Base-by-base conservation (phyloP, 92 coral and sea anemone genomes). In the Blastomussa wellsi region DNA sequence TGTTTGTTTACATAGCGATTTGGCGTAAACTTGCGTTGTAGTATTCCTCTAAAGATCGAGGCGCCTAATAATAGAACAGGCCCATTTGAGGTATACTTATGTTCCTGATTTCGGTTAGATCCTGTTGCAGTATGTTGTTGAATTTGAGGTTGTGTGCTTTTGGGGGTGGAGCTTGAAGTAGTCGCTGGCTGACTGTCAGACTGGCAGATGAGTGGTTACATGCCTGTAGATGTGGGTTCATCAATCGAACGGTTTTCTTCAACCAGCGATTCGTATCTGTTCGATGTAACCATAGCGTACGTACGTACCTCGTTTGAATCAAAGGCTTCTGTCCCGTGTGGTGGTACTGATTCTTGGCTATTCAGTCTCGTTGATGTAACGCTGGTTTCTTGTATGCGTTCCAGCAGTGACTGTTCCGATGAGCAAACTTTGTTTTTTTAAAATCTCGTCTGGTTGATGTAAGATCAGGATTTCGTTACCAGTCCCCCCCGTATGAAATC, bases 121-220 rank as follows among this genome's bases (percentile, higher is more conserved):
- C n/a, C n/a, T n/a, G n/a, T n/a, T n/a, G n/a, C n/a, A n/a, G n/a
- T n/a, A n/a, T n/a, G n/a, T n/a, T 71, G 4, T 71, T 0, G 75
- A 47, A 71, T 71, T 71, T 71, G 75, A 36, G 75, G 51, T 71
- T 71, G 48, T n/a, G 47, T 71, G 75, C 26, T 33, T 71, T 33
- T 71, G 1, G 75, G 75, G 36, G 75, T 71, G 75, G 75, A 71
- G n/a, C 75, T 71, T 71, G 75, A 20, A 71, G 75, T 71, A 71
- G 75, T 71, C 36, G 75, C 48, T n/a, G n/a, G n/a, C n/a, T n/a
- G n/a, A n/a, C n/a, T n/a, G 48, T 71, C 49, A 35, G 2, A 71
- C 47, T 71, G 49, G 75, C 0, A 24, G 48, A 36, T 36, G 75
- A 33, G 6, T 71, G 75, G 48, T 5, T 71, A 47, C 47, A 71